Evolutionary conservation across 2,797 vertebrate species (phyloP), one percentile per base, ranked within the genome.

Genomic region (Sebastes taczanowskii): DNA sequence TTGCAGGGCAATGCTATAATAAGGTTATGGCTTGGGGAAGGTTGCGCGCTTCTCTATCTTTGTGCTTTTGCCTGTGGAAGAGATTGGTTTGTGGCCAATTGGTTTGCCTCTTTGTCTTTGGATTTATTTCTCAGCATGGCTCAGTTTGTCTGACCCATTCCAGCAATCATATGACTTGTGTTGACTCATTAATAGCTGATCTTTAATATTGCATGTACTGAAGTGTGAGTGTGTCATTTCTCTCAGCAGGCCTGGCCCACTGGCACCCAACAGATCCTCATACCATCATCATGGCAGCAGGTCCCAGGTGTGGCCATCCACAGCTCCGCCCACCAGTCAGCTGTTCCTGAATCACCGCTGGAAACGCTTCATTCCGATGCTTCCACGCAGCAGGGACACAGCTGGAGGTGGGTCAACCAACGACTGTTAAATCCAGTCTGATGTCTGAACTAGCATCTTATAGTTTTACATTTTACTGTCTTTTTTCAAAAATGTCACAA

Each of bases 201-300:
- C 14, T 5, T 53, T 14, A 5, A 16, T 60, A 7, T 65, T 52
- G 1, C 56, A 42, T 58, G n/a, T 46, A 56, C 84, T 90, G 32
- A 91, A 77, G 42, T 64, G 35, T 38, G 18, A 64, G 60, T 88
- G 38, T 87, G 16, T 86, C 73, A 18, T 73, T 67, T 16, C 29
- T 94, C 95, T 93, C 94, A 99, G 99, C 99, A 99, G 97, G 97
- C 98, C 74, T 99, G 99, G 99, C 98, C 98, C 35, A 96, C 97
- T 78, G 98, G 97, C 71, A 97, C 98, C 52, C 98, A 99, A 77
- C 99, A 99, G 94, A 99, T 99, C 85, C 96, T 99, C 88, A 97
- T 99, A 62, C 99, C 99, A 58, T 99, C 99, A 3, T 96, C 98
- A 23, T 99, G 99, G 99, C 99, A 99, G 93, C 98, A 99, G 94